Conservation (phyloP, 2,113 vertebrate species). For the Phyllopteryx taeniolatus region DNA sequence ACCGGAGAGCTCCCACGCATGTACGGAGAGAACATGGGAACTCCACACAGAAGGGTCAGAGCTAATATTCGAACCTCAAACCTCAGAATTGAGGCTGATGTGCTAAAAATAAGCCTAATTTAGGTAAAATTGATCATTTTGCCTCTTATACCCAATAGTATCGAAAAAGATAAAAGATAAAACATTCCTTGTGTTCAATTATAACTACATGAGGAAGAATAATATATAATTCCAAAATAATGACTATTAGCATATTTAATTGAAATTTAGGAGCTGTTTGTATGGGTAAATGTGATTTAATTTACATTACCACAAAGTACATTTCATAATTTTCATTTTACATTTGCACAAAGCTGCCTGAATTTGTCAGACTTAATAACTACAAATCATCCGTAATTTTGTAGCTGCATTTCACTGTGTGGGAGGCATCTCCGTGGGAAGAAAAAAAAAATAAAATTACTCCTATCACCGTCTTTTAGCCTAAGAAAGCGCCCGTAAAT, state of each 20-base stretch:
- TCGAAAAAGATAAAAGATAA: neutral
- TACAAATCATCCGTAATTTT: slow-evolving; percentile 7
- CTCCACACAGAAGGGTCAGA: neutral
- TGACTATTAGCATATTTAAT: neutral
- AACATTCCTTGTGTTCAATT: neutral
- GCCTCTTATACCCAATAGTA: neutral
- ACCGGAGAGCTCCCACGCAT: too few species aligned
- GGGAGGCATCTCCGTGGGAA: neutral
- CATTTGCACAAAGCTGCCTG: slow-evolving; percentile 7
- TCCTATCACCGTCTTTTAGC: slow-evolving; percentile 4
- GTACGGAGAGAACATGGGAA: neutral
- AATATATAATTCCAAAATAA: neutral
- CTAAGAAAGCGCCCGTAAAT: slow-evolving; percentile 2
- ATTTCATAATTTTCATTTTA: slow-evolving; percentile 10
- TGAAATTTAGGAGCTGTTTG: neutral
- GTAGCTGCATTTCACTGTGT: neutral
- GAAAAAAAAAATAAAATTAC: neutral
- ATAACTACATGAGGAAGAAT: neutral
- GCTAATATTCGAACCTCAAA: neutral
- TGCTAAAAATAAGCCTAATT: neutral
- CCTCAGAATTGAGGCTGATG: neutral
- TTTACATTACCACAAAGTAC: neutral
- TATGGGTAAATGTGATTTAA: neutral
- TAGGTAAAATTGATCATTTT: neutral
- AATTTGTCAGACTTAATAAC: slow-evolving; percentile 9